These are phyloP conservation scores for Antheraea assamensis DNA, from an alignment of 2,888 invertebrate genomes.

Conservation along the genomic window DNA sequence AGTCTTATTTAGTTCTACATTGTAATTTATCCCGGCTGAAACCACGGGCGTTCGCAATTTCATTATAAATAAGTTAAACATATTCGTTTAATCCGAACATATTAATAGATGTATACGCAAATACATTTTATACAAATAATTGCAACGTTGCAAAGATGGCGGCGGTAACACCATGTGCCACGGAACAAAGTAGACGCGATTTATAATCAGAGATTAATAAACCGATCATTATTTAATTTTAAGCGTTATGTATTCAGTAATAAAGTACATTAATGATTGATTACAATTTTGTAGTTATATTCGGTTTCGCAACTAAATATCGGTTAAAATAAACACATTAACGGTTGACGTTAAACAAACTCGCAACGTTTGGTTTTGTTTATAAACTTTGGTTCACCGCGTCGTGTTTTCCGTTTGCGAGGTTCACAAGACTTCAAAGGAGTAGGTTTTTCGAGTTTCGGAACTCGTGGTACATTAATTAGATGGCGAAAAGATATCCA, in stretches of 20 bases:
- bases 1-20: too few relatives aligned
- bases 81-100: neutral
- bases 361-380: neutral
- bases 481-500: too few relatives aligned
- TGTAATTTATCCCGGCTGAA: neutral
- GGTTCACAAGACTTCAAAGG: neutral
- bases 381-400: neutral
- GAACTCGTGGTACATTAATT: too few relatives aligned
- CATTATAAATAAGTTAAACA: constrained; percentile 2
- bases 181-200: neutral
- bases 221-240: neutral
- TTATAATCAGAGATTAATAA: neutral
- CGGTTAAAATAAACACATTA: constrained; percentile 6
- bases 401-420: neutral
- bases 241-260: neutral
- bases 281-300: neutral
- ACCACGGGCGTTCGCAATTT: neutral
- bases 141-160: constrained; percentile 1
- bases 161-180: neutral
- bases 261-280: neutral
- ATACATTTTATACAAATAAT: constrained; percentile 4
- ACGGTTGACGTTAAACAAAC: constrained; percentile 1
- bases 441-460: neutral
- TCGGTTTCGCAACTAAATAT: neutral
- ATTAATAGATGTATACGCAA: neutral